phyloP scores from a whole-genome alignment of 2,113 vertebrate genomes.

The Trematocara stigmaticum region DNA sequence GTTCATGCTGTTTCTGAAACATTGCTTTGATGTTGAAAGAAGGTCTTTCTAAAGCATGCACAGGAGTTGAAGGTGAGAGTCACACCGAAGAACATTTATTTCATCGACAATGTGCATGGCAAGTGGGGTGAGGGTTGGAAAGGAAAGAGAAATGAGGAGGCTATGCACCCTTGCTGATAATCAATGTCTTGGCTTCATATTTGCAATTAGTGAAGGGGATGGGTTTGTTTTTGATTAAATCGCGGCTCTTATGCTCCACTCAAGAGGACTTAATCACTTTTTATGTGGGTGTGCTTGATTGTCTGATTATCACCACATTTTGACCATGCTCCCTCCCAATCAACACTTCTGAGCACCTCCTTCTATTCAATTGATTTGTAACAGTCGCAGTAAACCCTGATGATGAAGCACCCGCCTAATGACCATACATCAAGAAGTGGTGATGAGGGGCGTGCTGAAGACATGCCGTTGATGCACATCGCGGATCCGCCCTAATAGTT shows the following conservation, averaged over 20 bases:
- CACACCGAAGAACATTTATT: neutral
- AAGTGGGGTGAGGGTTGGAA: neutral
- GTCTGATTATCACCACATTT: constrained; percentile 64
- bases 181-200: constrained; percentile 54
- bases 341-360: constrained; percentile 25
- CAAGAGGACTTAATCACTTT: constrained; percentile 65
- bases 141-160: neutral
- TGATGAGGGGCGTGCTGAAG: constrained; percentile 31
- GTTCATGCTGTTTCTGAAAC: neutral
- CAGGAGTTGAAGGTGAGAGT: neutral
- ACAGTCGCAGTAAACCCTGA: constrained; percentile 51
- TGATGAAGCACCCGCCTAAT: constrained; percentile 57
- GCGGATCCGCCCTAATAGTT: constrained; percentile 29
- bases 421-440: constrained; percentile 47
- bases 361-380: constrained; percentile 53
- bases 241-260: constrained; percentile 42
- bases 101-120: neutral
- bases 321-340: constrained; percentile 51
- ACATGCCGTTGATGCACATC: constrained; percentile 8
- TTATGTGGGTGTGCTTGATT: constrained; percentile 62
- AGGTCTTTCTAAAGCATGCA: neutral
- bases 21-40: rapidly evolving
- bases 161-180: constrained; percentile 23
- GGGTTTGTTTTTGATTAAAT: constrained; percentile 67
- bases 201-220: constrained; percentile 57